Evolutionary conservation across 2,797 vertebrate genomes (phyloP), one percentile per base, ranked within the genome.

Genomic region (Pampus argenteus): DNA sequence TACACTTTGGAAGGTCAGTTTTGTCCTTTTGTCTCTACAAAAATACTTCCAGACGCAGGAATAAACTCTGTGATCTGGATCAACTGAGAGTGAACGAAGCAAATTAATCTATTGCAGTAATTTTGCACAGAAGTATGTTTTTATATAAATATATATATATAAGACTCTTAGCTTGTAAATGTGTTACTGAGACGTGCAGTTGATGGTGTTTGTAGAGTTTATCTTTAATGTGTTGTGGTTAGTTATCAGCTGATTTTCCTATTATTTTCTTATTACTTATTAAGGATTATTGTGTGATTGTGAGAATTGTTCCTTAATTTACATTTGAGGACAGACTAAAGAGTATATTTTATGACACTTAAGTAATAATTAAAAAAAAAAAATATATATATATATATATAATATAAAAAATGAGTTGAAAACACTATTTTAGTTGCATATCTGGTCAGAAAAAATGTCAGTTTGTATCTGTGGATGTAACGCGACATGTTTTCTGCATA

Each of bases 61-160:
- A 50, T 17, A 56, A 1, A n/a, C 42, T n/a, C 48, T 29, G 10
- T 17, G 52, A 61, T 44, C 59, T 54, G 29, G 28, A 61, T 58
- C 7, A 20, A 74, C 56, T 49, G 2, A 45, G 0, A 66, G 40
- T 31, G 5, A 34, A 66, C 14, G 18, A 31, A 52, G 29, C 63
- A 56, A 71, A 71, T 47, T 0, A 18, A 44, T 63, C 13, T 34
- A 34, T 48, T 76, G 65, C 60, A 57, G 18, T 67, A 54, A 63
- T 61, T 89, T 85, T 88, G 78, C 78, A 83, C 86, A 74, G 54
- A 36, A 44, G 66, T 57, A 45, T 44, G 42, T 81, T 77, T 84
- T 64, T 34, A 68, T 78, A 57, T 72, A 38, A 45, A 31, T 81
- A 76, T 84, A 62, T 34, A 68, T 78, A 57, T 72, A 38, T 48